phyloP scores from a whole-genome alignment of 2,888 invertebrate species.

The Oligia fasciuncula region DNA sequence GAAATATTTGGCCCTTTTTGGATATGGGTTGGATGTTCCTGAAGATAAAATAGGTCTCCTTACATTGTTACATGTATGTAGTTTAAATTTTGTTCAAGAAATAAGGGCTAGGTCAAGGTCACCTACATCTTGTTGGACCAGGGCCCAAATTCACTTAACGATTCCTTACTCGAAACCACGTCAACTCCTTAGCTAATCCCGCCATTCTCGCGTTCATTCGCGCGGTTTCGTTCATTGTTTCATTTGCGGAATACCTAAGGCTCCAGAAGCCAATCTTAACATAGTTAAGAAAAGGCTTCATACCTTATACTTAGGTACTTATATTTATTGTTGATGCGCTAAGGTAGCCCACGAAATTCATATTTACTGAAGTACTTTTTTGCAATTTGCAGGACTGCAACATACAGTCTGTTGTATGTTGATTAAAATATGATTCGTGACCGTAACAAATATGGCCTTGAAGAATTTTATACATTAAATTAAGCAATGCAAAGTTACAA shows the following conservation, averaged over 20 bases:
- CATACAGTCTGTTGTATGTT: not conserved
- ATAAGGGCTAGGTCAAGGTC: not conserved
- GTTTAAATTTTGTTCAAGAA: slow-evolving; percentile 12
- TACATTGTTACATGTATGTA: slow-evolving; percentile 13
- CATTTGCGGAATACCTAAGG: too few relatives aligned
- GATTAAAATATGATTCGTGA: not conserved
- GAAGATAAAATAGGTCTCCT: slow-evolving; percentile 11
- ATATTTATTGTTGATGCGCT: not conserved
- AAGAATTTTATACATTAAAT: too few relatives aligned
- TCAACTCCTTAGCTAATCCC: too few relatives aligned
- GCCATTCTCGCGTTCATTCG: too few relatives aligned
- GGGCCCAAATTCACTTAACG: too few relatives aligned
- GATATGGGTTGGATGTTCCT: slow-evolving; percentile 29
- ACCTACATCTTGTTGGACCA: not conserved
- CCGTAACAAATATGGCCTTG: not conserved
- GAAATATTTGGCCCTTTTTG: slow-evolving; percentile 57
- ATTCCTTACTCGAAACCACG: too few relatives aligned
- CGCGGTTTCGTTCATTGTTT: too few relatives aligned
- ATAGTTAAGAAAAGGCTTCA: not conserved
- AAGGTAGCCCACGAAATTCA: not conserved
- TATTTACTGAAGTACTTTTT: not conserved
- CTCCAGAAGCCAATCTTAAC: not conserved
- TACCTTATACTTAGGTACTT: not conserved
- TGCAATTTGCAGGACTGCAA: not conserved
- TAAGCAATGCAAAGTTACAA: too few relatives aligned